These are phyloP conservation scores for Helicorthomorpha holstii DNA, from an alignment of 1,140 invertebrate species.

Conservation along the genomic window DNA sequence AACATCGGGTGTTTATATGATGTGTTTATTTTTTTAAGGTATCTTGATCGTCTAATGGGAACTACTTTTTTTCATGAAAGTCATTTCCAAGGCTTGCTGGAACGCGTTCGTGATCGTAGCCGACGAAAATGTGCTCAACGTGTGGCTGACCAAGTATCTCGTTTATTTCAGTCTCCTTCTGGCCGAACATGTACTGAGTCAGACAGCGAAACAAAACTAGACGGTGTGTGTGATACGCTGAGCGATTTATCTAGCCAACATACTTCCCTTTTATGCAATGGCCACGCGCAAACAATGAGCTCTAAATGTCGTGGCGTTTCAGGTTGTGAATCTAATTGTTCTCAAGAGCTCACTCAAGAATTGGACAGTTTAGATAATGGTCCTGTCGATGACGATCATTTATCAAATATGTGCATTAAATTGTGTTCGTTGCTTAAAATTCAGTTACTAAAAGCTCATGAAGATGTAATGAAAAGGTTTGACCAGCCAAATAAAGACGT, in stretches of 20 bases:
- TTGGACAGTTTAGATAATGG: background rate
- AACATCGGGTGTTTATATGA: background rate
- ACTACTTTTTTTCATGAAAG: slow-evolving; percentile 69
- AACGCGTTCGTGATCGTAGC: slow-evolving; percentile 28
- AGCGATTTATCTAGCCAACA: background rate
- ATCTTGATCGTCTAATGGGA: slow-evolving; percentile 62
- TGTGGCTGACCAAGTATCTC: slow-evolving; percentile 38
- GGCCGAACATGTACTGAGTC: background rate
- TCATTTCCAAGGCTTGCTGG: slow-evolving; percentile 47
- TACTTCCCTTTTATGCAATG: too few species aligned
- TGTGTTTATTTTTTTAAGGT: slow-evolving; percentile 23
- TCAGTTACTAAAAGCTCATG: slow-evolving; percentile 51
- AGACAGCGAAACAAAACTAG: background rate
- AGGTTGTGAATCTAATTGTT: background rate
- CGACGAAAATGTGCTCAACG: slow-evolving; percentile 23
- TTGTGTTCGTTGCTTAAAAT: slow-evolving; percentile 53
- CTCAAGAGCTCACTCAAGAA: background rate
- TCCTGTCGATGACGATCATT: background rate
- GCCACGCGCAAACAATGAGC: background rate
- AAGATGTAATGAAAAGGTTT: slow-evolving; percentile 36
- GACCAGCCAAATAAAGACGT: slow-evolving; percentile 9
- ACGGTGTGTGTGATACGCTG: background rate
- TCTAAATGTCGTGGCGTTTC: background rate
- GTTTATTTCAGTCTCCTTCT: slow-evolving; percentile 25
- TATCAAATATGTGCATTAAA: slow-evolving; percentile 44